Conservation (phyloP, 2,113 vertebrate species). For the Acrocephalus kingi region DNA sequence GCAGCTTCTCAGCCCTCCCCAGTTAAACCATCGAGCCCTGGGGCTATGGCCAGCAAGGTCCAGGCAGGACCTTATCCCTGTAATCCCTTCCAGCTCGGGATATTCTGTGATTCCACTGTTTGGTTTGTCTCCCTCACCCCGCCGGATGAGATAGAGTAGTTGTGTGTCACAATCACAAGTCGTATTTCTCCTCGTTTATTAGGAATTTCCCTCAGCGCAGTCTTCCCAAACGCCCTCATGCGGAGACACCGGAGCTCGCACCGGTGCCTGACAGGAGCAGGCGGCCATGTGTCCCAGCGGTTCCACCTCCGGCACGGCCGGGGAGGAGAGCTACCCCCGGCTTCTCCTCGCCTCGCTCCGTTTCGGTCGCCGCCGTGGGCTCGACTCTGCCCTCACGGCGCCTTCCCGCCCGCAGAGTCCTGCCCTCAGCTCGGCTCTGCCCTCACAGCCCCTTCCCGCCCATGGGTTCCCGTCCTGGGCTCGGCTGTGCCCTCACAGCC, state of each 20-base stretch:
- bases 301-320: no score
- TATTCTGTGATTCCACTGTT: not conserved
- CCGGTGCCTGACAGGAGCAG: not conserved
- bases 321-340: no score
- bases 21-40: not conserved
- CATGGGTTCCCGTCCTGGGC: fast-evolving
- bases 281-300: not conserved
- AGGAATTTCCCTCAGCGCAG: not conserved
- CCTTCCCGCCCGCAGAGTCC: no score
- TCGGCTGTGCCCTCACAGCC: not conserved
- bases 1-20: no score
- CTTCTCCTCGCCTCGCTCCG: not conserved
- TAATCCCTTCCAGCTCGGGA: not conserved
- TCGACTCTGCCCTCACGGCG: no score
- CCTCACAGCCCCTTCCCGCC: not conserved
- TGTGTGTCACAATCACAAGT: not conserved
- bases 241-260: not conserved
- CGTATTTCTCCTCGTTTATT: not conserved
- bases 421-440: not conserved
- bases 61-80: not conserved
- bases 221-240: not conserved
- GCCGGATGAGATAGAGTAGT: not conserved
- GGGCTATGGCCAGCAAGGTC: not conserved
- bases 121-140: not conserved
- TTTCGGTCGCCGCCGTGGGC: not conserved